A percentile compares a stretch with the other conserved stretches of the same genome.
phyloP scores from a whole-genome alignment of 30 jellyfish, hydroid and myxozoan genomes.

The Rhopilema esculentum region DNA sequence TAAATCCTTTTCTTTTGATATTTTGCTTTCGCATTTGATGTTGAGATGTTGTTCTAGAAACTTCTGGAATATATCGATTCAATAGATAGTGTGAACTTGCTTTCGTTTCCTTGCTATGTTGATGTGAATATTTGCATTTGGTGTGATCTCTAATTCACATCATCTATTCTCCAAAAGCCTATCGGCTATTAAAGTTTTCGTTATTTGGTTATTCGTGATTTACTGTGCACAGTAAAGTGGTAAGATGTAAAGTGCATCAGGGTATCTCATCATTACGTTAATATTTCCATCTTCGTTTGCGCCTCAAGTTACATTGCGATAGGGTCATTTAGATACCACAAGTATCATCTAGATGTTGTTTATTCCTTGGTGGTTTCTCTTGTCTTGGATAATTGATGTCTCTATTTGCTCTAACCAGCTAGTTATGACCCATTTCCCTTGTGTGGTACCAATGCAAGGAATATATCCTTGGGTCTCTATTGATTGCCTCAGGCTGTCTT shows the following conservation, averaged over 20 bases:
- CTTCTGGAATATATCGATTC: not conserved
- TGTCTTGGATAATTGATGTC: not conserved
- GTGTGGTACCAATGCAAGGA: not conserved
- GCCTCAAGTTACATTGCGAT: not conserved
- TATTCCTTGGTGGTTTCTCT: not conserved
- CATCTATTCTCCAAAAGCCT: not conserved
- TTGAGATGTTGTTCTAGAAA: not conserved
- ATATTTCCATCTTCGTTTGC: not conserved
- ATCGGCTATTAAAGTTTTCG: not conserved
- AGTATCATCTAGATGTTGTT: not conserved
- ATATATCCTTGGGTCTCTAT: not conserved
- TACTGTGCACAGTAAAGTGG: not conserved
- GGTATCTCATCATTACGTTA: not conserved
- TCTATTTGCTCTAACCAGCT: not conserved
- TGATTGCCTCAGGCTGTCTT: too few relatives aligned
- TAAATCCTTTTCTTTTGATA: not conserved
- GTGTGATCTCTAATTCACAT: not conserved
- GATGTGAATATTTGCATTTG: not conserved
- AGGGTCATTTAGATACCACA: not conserved
- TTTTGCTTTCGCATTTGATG: too few relatives aligned
- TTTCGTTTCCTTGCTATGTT: not conserved
- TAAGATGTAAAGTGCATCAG: not conserved
- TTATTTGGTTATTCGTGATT: not conserved
- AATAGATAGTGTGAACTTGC: not conserved
- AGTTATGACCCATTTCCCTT: not conserved